Evolutionary conservation across 2,113 vertebrate genomes (phyloP).

Genomic region (Chloroceryle aenea): DNA sequence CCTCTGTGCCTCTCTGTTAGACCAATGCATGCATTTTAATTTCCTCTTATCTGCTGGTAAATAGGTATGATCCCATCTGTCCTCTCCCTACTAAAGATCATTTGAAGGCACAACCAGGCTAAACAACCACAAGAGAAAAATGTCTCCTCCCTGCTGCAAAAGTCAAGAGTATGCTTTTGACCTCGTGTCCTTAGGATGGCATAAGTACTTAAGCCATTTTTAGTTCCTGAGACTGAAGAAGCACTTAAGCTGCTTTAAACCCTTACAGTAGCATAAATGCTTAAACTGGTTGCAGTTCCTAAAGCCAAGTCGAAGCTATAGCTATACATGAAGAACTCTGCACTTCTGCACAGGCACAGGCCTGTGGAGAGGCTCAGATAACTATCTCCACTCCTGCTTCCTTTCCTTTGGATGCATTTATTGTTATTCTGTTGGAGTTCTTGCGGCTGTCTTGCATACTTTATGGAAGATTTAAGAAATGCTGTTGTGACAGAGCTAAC

Average conservation of each 20-base stretch:
- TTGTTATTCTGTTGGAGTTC: not conserved
- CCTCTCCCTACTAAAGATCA: not conserved
- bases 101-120: not conserved
- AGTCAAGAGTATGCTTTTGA: not conserved
- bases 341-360: not conserved
- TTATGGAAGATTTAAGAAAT: not conserved
- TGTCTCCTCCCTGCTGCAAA: not conserved
- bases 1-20: not conserved
- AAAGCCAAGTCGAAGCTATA: not conserved
- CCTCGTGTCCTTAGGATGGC: not conserved
- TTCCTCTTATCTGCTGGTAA: slow-evolving; percentile 14
- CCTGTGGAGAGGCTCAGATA: not conserved
- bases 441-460: not conserved
- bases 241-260: slow-evolving; percentile 52
- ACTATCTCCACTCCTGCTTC: not conserved
- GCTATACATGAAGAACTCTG: not conserved
- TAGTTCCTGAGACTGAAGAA: slow-evolving; percentile 17
- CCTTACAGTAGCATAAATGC: slow-evolving; percentile 29
- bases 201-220: slow-evolving; percentile 58
- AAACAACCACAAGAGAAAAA: not conserved
- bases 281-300: slow-evolving; percentile 20
- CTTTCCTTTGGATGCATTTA: not conserved
- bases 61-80: not conserved
- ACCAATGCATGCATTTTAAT: not conserved
- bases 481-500: not conserved